A percentile compares a stretch with the other conserved stretches of the same genome.
Evolutionary conservation across 2,113 vertebrate species (phyloP).

Genomic region (Leptodactylus fuscus): DNA sequence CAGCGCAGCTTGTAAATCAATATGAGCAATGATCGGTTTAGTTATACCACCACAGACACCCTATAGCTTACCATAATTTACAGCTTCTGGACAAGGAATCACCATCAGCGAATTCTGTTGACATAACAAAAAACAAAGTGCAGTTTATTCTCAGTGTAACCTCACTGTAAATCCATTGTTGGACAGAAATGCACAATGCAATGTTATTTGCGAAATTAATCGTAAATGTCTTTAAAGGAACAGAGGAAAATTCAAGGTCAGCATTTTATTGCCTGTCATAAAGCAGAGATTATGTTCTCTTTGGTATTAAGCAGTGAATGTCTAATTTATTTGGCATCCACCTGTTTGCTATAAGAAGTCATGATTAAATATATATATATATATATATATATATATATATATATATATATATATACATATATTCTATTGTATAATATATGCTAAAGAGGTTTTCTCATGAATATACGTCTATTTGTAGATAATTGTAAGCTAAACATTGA

Average conservation of each 20-base stretch:
- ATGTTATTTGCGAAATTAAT: constrained; percentile 38
- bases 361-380: not conserved
- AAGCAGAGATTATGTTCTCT: not conserved
- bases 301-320: not conserved
- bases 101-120: constrained; percentile 65
- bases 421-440: too few species aligned
- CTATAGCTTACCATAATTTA: constrained; percentile 73
- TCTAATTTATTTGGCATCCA: not conserved
- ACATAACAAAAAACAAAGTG: constrained; percentile 63
- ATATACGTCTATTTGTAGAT: too few species aligned
- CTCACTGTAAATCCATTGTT: constrained; percentile 42
- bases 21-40: constrained; percentile 74
- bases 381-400: too few species aligned
- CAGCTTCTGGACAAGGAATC: constrained; percentile 65
- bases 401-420: too few species aligned
- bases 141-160: constrained; percentile 44
- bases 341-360: not conserved
- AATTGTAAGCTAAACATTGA: too few species aligned
- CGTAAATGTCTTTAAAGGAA: constrained; percentile 17
- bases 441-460: too few species aligned
- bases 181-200: constrained; percentile 45
- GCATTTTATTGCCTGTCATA: constrained; percentile 25
- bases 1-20: constrained; percentile 77
- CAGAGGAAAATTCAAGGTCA: constrained; percentile 6
- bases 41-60: constrained; percentile 68